phyloP scores from a whole-genome alignment of 2,797 vertebrate genomes.

The Sitta carolinensis region DNA sequence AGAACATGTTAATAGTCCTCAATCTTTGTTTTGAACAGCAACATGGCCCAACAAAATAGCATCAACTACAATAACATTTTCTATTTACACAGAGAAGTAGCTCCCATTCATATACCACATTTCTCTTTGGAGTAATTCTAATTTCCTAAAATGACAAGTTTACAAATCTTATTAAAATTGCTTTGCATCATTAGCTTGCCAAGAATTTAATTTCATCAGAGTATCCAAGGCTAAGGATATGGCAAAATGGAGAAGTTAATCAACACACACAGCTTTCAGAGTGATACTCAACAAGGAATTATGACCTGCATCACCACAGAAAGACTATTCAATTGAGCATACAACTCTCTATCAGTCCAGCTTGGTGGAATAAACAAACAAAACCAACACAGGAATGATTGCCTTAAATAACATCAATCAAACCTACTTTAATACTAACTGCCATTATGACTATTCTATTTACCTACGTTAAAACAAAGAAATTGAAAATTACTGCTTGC shows the following conservation, averaged over 20 bases:
- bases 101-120: background rate
- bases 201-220: conserved; percentile 28
- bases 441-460: background rate
- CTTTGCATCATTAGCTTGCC: conserved; percentile 39
- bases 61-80: background rate
- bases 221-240: conserved; percentile 8
- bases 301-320: background rate
- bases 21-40: background rate
- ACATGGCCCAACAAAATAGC: background rate
- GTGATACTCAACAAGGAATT: background rate
- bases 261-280: background rate
- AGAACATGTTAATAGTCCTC: background rate
- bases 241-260: conserved; percentile 11
- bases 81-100: background rate
- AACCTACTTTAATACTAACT: background rate
- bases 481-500: background rate
- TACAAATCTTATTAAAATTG: conserved; percentile 15
- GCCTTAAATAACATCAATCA: background rate
- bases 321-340: background rate
- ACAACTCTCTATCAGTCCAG: background rate
- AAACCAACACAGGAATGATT: background rate
- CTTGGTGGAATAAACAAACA: background rate
- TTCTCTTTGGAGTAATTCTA: background rate
- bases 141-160: conserved; percentile 38
- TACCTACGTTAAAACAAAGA: background rate